These are phyloP conservation scores for Hiodon alosoides DNA, from an alignment of 2,113 vertebrate species.

Conservation along the genomic window DNA sequence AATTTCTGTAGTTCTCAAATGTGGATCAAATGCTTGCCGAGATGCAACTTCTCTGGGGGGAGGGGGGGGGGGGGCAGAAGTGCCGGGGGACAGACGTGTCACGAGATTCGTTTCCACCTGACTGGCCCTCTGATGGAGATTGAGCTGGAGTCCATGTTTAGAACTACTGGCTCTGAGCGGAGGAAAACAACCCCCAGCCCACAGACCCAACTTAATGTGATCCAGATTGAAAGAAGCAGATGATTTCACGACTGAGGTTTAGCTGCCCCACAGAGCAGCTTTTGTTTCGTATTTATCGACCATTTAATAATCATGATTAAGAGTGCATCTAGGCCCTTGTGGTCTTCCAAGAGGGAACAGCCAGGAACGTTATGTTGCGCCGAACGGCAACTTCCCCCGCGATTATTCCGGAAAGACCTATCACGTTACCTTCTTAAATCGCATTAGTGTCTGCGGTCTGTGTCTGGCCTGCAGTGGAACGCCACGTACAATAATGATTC, in stretches of 20 bases:
- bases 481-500: background rate
- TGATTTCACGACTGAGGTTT: background rate
- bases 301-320: constrained; percentile 22
- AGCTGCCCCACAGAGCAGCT: background rate
- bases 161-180: background rate
- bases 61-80: no score
- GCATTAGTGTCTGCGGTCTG: constrained; percentile 41
- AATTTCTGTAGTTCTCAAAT: no score
- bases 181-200: background rate
- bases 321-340: background rate
- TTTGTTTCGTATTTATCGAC: background rate
- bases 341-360: constrained; percentile 18
- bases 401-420: constrained; percentile 47
- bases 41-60: no score
- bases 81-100: no score
- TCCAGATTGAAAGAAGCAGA: background rate
- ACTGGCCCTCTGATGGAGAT: no score
- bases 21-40: no score
- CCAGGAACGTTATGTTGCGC: background rate
- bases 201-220: background rate
- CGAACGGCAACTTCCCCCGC: constrained; percentile 9
- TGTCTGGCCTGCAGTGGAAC: constrained; percentile 31
- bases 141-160: no score
- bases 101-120: no score
- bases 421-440: constrained; percentile 53